Base-by-base conservation (phyloP, 2,113 vertebrate species). In the Podarcis cretensis region DNA sequence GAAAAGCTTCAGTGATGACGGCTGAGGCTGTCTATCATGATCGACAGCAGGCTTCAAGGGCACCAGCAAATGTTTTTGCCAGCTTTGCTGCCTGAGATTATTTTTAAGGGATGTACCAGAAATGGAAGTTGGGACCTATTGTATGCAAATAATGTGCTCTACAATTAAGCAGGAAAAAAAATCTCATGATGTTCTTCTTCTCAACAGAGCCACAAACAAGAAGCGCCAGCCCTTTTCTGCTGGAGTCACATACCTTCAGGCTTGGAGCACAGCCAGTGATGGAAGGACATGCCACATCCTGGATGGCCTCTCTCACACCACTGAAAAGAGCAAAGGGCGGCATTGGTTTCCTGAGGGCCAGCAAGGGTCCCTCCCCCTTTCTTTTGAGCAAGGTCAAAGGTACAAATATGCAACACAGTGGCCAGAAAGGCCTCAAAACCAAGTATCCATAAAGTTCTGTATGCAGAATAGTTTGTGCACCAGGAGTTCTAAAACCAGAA, bases 161-260 rank as follows among this genome's bases (percentile, higher is more conserved):
- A 48, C 16, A 25, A 43, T 12, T 43, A 80, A 37, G n/a, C 81
- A 20, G 43, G 43, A 0, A 48, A 48, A 48, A 48, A 48, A 48
- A 54, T 54, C 10, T 54, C 48, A 54, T 2, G 48, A 54, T 2
- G 2, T 25, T 35, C 43, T 5, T 25, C n/a, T 20, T 27, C 27
- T 6, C 54, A 37, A 20, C 5, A 74, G 18, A 6, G 5, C 10
- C 5, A 13, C 20, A n/a, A 73, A 30, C 69, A 27, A 59, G 35
- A 37, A 20, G 12, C n/a, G 6, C 21, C 21, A 27, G 32, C n/a
- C 12, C 18, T 21, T 13, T 14, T 57, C 35, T 32, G 32, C 10
- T 23, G 66, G 10, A 57, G 21, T 37, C 9, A 21, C 25, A 0
- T 92, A 97, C 97, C 97, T 97, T 93, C 96, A 6, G 96, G 95